These are phyloP conservation scores for Nebria brevicollis DNA, from an alignment of 2,888 invertebrate genomes.

Conservation along the genomic window DNA sequence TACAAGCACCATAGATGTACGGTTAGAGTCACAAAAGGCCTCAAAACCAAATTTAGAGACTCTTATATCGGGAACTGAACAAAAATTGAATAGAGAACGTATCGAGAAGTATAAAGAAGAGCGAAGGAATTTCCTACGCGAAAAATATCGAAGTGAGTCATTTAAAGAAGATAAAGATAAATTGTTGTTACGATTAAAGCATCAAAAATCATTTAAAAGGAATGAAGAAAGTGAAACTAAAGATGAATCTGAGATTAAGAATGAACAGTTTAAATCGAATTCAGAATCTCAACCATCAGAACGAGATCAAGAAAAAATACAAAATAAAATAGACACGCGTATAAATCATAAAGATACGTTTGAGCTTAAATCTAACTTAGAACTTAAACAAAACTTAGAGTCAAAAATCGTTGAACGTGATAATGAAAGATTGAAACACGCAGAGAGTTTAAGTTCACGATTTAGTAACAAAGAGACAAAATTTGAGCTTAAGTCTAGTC, in stretches of 20 bases:
- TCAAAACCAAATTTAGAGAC: constrained; percentile 55
- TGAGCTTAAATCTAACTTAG: not conserved
- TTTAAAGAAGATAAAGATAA: constrained; percentile 72
- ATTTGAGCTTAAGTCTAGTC: not conserved
- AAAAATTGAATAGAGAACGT: constrained; percentile 77
- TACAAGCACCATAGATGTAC: constrained; percentile 27
- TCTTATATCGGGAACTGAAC: constrained; percentile 50
- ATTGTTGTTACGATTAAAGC: constrained; percentile 63
- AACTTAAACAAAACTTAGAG: not conserved
- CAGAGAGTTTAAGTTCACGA: not conserved
- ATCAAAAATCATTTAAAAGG: constrained; percentile 56
- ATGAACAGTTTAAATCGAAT: not conserved
- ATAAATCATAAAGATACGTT: not conserved
- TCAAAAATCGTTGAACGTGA: not conserved
- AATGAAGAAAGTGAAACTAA: constrained; percentile 5
- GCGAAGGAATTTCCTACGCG: constrained; percentile 82
- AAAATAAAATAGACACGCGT: not conserved
- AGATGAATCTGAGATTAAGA: not conserved
- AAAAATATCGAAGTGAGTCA: constrained; percentile 87
- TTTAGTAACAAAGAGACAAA: not conserved
- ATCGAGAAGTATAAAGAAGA: constrained; percentile 94
- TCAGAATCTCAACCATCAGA: no score
- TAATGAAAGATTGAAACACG: no score
- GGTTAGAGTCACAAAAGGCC: constrained; percentile 53
- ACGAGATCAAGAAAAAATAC: not conserved